Evolutionary conservation across 30 jellyfish, hydroid and myxozoan species (phyloP).

Genomic region (Cassiopea xamachana): DNA sequence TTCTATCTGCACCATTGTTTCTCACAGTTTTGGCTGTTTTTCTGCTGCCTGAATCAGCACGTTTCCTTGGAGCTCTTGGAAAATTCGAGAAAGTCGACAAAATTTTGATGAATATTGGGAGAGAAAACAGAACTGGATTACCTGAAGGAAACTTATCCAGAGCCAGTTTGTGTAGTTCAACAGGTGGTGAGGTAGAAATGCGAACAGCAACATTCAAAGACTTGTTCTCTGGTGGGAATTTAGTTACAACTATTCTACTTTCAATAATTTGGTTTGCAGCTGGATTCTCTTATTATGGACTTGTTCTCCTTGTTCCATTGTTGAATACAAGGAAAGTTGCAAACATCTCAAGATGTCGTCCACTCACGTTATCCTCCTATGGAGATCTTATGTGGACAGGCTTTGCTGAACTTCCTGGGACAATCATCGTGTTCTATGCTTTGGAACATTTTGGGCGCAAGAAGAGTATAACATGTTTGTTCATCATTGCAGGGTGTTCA

Average conservation of each 20-base stretch:
- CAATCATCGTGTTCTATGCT: slow-evolving; percentile 52
- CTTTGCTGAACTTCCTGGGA: slow-evolving; percentile 78
- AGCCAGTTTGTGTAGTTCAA: slow-evolving; percentile 1
- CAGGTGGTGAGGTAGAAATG: slow-evolving; percentile 2
- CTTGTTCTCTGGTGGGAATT: slow-evolving; percentile 16
- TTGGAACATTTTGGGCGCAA: slow-evolving; percentile 65
- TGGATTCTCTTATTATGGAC: slow-evolving; percentile 66
- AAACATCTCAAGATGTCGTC: slow-evolving; percentile 1
- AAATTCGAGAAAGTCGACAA: slow-evolving; percentile 52
- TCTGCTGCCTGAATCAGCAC: slow-evolving; percentile 72
- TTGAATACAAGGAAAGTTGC: slow-evolving; percentile 22
- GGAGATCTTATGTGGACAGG: slow-evolving; percentile 65
- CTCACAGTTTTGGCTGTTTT: slow-evolving; percentile 32
- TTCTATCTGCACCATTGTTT: slow-evolving; percentile 49
- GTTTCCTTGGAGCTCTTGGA: slow-evolving; percentile 70
- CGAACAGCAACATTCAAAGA: slow-evolving; percentile 18
- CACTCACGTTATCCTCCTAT: slow-evolving; percentile 35
- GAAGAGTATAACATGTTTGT: slow-evolving; percentile 28
- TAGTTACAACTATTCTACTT: slow-evolving; percentile 27
- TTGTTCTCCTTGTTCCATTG: slow-evolving; percentile 54
- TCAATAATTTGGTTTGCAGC: slow-evolving; percentile 54
- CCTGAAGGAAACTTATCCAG: slow-evolving; percentile 51
- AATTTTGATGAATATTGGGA: slow-evolving; percentile 50
- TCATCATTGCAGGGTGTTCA: slow-evolving; percentile 22
- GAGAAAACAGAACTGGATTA: slow-evolving; percentile 65